Base-by-base conservation (phyloP, 2,888 invertebrate genomes). In the Mesoligia furuncula region DNA sequence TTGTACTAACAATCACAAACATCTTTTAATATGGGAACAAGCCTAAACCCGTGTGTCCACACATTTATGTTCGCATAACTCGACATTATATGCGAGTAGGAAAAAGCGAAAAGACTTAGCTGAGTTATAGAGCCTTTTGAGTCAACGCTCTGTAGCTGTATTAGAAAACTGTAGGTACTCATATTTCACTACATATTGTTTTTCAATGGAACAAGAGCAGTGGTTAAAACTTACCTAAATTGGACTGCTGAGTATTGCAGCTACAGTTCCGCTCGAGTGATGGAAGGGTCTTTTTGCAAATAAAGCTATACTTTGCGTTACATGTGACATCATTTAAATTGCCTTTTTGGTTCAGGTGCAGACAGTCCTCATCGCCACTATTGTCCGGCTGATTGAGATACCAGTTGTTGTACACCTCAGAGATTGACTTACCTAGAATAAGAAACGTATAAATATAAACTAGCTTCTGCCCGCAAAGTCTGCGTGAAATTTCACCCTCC, bases 261-360 rank as follows among this genome's bases (percentile, higher is more conserved):
- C 84, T 71, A 0, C 79, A 71, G 64, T 95, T 95, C 95, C 93
- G 95, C 5, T 93, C 87, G 8, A 94, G 68, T 0, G 89, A 82
- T 2, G 79, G 77, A 0, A 93, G 85, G 0, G 89, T 89, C 80
- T 95, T 96, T 85, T 94, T 95, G 88, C 96, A 96, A 9, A 95
- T 91, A 77, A 94, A 96, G 0, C 93, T 92, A 64, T 86, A 90
- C 24, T 81, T 88, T 5, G 80, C 81, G 11, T 80, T 71, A 73
- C 96, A 96, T 1, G 73, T 67, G 27, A 90, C 90, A 54, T 95
- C 95, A 64, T 94, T 77, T 3, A 94, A 79, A 2, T 79, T 83
- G 0, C 92, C 92, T 0, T 17, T 3, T 65, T 65, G 54, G 45
- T 57, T 48, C 20, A 77, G 0, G 17, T 65, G 54, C 15, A 94